A percentile compares a stretch with the other conserved stretches of the same genome.
Evolutionary conservation across 2,113 vertebrate species (phyloP).

Genomic region (Calidris pygmaea): DNA sequence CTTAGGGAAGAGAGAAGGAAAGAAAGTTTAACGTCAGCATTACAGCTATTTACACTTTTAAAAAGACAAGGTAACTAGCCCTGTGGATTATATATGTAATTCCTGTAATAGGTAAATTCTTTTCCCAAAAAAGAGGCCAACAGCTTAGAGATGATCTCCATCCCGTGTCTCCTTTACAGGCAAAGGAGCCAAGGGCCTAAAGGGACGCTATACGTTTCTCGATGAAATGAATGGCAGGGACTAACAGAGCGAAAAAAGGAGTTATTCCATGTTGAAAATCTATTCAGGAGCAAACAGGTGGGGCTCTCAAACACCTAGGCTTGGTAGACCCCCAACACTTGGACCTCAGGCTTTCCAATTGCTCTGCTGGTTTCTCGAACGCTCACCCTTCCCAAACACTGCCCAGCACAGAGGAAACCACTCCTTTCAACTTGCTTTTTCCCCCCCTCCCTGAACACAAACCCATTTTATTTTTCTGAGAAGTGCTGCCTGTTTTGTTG

Average conservation of each 20-base stretch:
- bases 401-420: background rate
- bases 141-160: background rate
- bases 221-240: background rate
- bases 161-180: background rate
- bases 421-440: background rate
- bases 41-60: background rate
- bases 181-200: background rate
- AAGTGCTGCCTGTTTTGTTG: background rate
- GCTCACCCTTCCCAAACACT: background rate
- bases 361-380: background rate
- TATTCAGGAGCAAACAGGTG: background rate
- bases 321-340: background rate
- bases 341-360: background rate
- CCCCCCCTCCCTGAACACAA: background rate
- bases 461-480: background rate
- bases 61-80: background rate
- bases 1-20: background rate
- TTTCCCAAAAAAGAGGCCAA: background rate
- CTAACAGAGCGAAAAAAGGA: background rate
- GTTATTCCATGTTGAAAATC: background rate
- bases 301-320: background rate
- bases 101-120: background rate
- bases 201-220: background rate
- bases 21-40: background rate
- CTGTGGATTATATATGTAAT: background rate